Evolutionary conservation across 2,797 vertebrate species (phyloP).

Genomic region (Sebastes hopkinsi): DNA sequence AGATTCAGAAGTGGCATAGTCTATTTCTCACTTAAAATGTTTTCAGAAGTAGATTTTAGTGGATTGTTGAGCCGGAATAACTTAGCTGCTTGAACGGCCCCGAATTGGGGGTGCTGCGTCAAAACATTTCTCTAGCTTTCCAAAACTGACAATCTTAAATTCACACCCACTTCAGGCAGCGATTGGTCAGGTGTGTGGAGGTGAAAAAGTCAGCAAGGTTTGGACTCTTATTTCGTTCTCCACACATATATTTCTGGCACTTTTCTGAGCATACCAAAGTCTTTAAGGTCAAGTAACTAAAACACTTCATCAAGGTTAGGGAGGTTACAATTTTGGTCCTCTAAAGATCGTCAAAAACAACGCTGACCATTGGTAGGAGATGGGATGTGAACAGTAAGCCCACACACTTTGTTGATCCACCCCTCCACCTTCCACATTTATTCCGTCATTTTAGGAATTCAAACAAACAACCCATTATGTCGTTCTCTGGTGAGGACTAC

Average conservation of each 20-base stretch:
- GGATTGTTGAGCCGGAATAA: too few relatives aligned
- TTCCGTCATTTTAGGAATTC: not conserved
- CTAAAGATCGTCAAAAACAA: not conserved
- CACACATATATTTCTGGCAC: not conserved
- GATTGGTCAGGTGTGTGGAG: slow-evolving; percentile 1
- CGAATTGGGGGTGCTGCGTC: accelerated
- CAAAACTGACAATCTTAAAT: not conserved
- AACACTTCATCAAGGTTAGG: not conserved
- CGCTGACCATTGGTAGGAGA: not conserved
- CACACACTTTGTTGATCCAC: not conserved
- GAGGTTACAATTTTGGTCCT: not conserved
- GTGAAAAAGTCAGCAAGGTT: not conserved
- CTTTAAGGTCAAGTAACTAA: not conserved
- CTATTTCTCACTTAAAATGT: too few relatives aligned
- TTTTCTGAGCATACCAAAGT: not conserved
- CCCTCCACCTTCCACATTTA: not conserved
- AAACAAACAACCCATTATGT: not conserved
- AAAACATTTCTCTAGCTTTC: not conserved
- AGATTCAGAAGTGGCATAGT: too few relatives aligned
- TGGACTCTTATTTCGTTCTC: not conserved
- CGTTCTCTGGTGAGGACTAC: not conserved
- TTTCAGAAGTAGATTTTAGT: too few relatives aligned
- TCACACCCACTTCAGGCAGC: not conserved
- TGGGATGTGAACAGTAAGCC: not conserved
- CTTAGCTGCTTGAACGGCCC: too few relatives aligned